These are phyloP conservation scores for Lycaon pictus DNA, from an alignment of 2,113 vertebrate genomes.

Conservation along the genomic window DNA sequence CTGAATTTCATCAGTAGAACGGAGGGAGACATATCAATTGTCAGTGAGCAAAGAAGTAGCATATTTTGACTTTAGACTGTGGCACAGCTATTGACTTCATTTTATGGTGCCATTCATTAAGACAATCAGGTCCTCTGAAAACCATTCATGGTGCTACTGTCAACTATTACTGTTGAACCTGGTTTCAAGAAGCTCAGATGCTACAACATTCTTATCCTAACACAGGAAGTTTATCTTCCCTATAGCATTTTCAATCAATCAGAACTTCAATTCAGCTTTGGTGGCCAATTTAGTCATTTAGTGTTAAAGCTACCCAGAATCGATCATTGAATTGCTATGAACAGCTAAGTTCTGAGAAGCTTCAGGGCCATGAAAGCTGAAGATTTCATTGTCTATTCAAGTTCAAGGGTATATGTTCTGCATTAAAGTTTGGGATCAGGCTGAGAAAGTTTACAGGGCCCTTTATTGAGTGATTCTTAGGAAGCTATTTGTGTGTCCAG, in stretches of 20 bases:
- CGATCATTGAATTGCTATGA: neutral
- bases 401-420: neutral
- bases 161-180: neutral
- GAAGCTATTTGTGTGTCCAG: neutral
- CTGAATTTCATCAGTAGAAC: constrained; percentile 5
- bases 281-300: neutral
- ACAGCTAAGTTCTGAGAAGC: neutral
- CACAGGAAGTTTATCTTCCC: neutral
- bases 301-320: constrained; percentile 4
- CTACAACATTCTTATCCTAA: constrained; percentile 33
- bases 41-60: neutral
- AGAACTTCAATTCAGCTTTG: constrained; percentile 16
- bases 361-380: neutral
- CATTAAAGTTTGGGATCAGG: neutral
- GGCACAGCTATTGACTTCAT: neutral
- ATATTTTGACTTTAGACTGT: neutral
- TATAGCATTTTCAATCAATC: neutral
- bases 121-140: neutral
- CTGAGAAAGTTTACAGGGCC: neutral
- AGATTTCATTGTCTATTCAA: neutral
- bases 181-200: neutral
- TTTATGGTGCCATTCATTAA: constrained; percentile 20
- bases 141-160: neutral
- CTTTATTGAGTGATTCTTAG: neutral
- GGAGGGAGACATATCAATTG: neutral